Evolutionary conservation across 2,113 vertebrate species (phyloP), one percentile per base, ranked within the genome.

Genomic region (Carassius carassius): DNA sequence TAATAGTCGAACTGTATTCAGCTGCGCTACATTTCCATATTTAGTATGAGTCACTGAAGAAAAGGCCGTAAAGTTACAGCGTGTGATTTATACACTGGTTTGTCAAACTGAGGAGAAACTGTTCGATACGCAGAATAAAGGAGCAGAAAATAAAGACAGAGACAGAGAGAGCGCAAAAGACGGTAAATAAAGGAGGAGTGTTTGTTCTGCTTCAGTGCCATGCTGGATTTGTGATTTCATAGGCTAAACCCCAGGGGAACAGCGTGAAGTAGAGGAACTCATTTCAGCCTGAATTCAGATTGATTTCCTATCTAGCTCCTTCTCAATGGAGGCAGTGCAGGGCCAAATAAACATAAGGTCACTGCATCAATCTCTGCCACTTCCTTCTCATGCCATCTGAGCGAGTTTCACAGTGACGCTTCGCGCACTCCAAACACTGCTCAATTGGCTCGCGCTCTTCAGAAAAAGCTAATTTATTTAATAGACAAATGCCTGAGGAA

Each of bases 341-440:
- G 63, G 60, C 81, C 49, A 81, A 83, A 88, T 85, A 88, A 87
- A 89, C 88, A 88, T 84, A 70, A 89, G 85, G 87, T 78, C 85
- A 86, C 77, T 72, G 82, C 82, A 88, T 87, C 86, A 86, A 86
- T 85, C 84, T 87, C 82, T 44, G 84, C 67, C 49, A 32, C 78
- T 67, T 84, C 60, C 82, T 86, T 87, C 86, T 85, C 79, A 62
- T 84, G 81, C 78, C 65, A 87, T 80, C 54, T 44, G 35, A 86
- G 82, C 73, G 29, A 81, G 74, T 87, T 88, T 86, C 78, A 86
- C 75, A 84, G 81, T n/a, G 41, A 74, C 37, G 83, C 54, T 89
- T 80, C 51, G 32, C 70, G 25, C 76, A 29, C 78, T 63, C 79
- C 44, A 49, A 74, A 83, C 54, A 62, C 62, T 49, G 62, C 23